Evolutionary conservation across 2,113 vertebrate species (phyloP), one percentile per base, ranked within the genome.

Genomic region (Pterocles orientalis): DNA sequence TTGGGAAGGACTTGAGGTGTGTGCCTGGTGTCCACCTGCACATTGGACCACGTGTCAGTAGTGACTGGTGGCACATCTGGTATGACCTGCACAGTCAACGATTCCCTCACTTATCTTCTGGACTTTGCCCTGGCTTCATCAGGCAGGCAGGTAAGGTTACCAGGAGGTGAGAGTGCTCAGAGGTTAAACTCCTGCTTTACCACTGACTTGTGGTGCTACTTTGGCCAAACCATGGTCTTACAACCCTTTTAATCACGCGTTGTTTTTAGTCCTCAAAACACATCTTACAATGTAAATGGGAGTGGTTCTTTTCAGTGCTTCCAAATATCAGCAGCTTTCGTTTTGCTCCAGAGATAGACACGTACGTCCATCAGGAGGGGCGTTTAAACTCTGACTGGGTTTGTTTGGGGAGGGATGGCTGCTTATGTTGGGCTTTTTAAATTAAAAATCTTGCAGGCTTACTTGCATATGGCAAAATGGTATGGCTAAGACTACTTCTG

Each of bases 31-130:
- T 68, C 5, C 7, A 57, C 17, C 51, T 66, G 60, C 60, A n/a
- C 41, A 14, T 72, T 0, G 6, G 34, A 15, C 48, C 5, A 1
- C 0, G 0, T 20, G 43, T 60, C 77, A 84, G 48, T 53, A 20
- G 80, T 24, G 56, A 19, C 82, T 81, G 10, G 2, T 66, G 79
- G 53, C 0, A 0, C 1, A 0, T 20, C 60, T 84, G 53, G 9
- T 56, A 66, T 65, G 18, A 65, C 18, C 43, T 26, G 8, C 58
- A 16, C 1, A 3, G 4, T 82, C 57, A 31, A 31, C 0, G 0
- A 41, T 57, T 50, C 45, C 18, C 12, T 91, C 10, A 1, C 6
- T 4, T 24, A 9, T 69, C 41, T 82, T 48, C 78, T 87, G 36
- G 62, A 33, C 61, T 85, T 92, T 20, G 4, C 25, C 43, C 47